These are phyloP conservation scores for Geodia barretti DNA, from an alignment of 37 sponge, comb jelly and placozoan genomes.

Conservation along the genomic window DNA sequence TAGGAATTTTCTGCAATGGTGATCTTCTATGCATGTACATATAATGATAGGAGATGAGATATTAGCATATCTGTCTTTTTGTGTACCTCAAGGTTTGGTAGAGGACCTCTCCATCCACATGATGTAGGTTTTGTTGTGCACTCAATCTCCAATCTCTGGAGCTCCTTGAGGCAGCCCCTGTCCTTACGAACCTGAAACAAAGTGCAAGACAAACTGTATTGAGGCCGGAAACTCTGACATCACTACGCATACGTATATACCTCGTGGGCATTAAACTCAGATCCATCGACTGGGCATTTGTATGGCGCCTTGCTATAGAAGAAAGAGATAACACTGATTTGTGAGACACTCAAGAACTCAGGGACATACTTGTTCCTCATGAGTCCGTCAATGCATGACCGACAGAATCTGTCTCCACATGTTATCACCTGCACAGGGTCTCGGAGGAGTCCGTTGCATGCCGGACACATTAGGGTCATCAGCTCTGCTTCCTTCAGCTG, in stretches of 20 bases:
- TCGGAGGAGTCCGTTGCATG: constrained; percentile 5
- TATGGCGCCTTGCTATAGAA: neutral
- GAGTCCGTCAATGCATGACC: neutral
- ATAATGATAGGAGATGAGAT: too few species aligned
- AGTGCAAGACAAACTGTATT: too few species aligned
- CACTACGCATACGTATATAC: too few species aligned
- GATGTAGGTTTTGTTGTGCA: constrained; percentile 11
- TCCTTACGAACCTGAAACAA: constrained; percentile 30
- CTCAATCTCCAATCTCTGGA: constrained; percentile 26
- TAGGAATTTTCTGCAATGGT: neutral
- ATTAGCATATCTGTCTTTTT: too few species aligned
- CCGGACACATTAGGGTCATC: neutral
- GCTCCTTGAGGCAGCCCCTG: constrained; percentile 42
- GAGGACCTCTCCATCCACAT: constrained; percentile 30
- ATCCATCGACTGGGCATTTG: neutral
- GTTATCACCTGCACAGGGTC: constrained; percentile 32
- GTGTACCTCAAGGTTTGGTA: constrained; percentile 11
- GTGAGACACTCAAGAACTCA: too few species aligned
- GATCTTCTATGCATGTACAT: too few species aligned
- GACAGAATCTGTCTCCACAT: constrained; percentile 37
- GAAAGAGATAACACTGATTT: neutral
- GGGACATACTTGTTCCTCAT: neutral
- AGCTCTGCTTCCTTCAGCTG: neutral
- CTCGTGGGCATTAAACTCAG: neutral
- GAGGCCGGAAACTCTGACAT: too few species aligned